Percentiles rank a stretch among this genome's conserved stretches.
These are phyloP conservation scores for Tetraneura akinire DNA, from an alignment of 1,140 invertebrate genomes.

Conservation along the genomic window DNA sequence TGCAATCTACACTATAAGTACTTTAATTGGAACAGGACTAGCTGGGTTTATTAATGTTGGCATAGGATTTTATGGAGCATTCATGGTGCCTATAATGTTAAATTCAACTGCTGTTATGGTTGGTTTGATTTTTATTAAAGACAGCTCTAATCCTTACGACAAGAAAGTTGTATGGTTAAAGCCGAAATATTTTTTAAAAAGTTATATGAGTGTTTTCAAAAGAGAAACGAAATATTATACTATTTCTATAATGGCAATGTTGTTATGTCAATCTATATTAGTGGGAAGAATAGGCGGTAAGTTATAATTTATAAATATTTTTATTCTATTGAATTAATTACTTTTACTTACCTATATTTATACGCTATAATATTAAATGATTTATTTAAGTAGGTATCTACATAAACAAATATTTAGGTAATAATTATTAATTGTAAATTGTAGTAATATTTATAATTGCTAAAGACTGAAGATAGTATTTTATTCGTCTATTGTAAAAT, in stretches of 20 bases:
- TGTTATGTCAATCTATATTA: background rate
- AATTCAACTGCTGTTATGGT: background rate
- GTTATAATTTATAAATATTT: background rate
- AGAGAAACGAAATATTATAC: background rate
- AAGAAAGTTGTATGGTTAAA: background rate
- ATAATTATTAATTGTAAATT: no score
- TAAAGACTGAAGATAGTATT: no score
- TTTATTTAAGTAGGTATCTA: no score
- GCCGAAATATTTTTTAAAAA: background rate
- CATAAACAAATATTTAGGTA: no score
- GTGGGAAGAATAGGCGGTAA: constrained; percentile 31
- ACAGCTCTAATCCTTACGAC: constrained; percentile 13
- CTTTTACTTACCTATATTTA: no score
- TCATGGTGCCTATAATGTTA: constrained; percentile 19
- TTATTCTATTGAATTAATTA: no score
- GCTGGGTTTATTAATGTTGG: constrained; percentile 42
- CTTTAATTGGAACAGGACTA: constrained; percentile 50
- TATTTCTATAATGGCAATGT: background rate
- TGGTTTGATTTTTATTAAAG: background rate
- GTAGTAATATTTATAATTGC: no score
- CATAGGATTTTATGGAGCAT: constrained; percentile 50
- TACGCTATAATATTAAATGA: no score
- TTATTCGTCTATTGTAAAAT: no score
- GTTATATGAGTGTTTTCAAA: constrained; percentile 4
- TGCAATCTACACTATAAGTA: constrained; percentile 47